A percentile compares a stretch with the other conserved stretches of the same genome.
These are phyloP conservation scores for Pongo abelii DNA, from an alignment of 2,113 vertebrate species.

Conservation along the genomic window DNA sequence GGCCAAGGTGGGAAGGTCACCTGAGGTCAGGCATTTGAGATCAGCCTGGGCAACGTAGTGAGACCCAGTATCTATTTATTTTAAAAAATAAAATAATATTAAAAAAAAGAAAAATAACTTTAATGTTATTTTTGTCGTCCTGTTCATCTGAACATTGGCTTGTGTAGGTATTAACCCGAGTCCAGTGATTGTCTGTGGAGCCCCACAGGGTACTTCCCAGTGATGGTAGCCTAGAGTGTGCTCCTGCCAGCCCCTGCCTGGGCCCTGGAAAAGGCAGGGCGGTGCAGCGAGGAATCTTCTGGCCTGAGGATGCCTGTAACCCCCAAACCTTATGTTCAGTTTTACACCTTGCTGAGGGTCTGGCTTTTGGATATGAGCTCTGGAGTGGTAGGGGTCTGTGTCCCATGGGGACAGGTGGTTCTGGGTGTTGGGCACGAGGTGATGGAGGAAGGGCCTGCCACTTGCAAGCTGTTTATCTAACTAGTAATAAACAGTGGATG, in stretches of 20 bases:
- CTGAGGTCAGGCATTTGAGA: too few relatives aligned
- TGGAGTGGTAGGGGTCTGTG: background rate
- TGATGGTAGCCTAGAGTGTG: background rate
- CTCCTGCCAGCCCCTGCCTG: background rate
- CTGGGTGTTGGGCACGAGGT: background rate
- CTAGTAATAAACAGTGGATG: background rate
- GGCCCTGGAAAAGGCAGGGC: background rate
- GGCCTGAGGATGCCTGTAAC: too few relatives aligned
- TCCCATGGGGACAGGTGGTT: background rate
- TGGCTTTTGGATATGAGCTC: background rate
- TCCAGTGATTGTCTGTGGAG: background rate
- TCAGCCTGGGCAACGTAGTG: too few relatives aligned
- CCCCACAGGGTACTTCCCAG: background rate
- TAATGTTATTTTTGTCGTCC: background rate
- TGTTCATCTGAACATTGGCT: background rate
- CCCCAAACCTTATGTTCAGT: background rate
- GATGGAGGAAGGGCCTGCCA: background rate
- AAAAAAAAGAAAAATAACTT: too few relatives aligned
- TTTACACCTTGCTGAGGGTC: background rate
- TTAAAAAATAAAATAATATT: too few relatives aligned
- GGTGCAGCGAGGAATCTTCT: background rate
- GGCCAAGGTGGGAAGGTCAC: too few relatives aligned
- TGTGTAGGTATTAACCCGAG: background rate
- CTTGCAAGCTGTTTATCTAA: background rate
- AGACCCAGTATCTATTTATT: too few relatives aligned